A percentile compares a stretch with the other conserved stretches of the same genome.
Conservation (phyloP, 2,888 invertebrate genomes). For the Seira ritae region DNA sequence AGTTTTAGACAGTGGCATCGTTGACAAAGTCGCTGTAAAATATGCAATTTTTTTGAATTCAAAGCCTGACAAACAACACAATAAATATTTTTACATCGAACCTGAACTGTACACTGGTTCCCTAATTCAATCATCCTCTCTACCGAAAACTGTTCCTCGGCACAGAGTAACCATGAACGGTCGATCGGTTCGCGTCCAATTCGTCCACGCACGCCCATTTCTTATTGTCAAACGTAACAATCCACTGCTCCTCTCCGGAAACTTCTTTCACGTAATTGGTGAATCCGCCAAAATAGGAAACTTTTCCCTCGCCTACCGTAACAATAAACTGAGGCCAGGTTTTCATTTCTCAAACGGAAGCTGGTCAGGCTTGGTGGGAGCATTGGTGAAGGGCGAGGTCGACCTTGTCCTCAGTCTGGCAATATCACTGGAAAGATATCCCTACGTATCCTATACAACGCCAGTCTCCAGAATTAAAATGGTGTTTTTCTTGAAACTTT, state of each 20-base stretch:
- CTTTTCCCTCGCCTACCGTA: constrained; percentile 1
- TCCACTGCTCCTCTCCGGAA: neutral
- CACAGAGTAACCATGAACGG: constrained; percentile 7
- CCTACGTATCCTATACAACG: neutral
- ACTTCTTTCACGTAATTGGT: neutral
- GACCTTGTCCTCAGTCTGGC: constrained; percentile 41
- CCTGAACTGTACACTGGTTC: neutral
- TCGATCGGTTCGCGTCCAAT: neutral
- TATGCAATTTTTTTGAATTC: too few species aligned
- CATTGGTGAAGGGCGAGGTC: constrained; percentile 31
- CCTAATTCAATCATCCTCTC: neutral
- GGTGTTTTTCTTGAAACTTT: neutral
- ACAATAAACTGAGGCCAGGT: neutral
- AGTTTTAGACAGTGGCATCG: too few species aligned
- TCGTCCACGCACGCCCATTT: constrained; percentile 12
- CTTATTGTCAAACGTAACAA: constrained; percentile 20
- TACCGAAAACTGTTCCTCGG: too few species aligned
- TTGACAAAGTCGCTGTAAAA: too few species aligned
- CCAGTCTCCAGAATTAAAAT: neutral
- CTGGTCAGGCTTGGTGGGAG: constrained; percentile 64
- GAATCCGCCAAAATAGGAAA: neutral
- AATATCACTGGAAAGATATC: neutral
- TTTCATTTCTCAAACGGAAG: constrained; percentile 42
- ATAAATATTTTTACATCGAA: neutral
- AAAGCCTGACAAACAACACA: too few species aligned